Percentiles rank a stretch among this genome's conserved stretches.
phyloP scores from a whole-genome alignment of 2,888 invertebrate genomes.

The Conomelus anceps region DNA sequence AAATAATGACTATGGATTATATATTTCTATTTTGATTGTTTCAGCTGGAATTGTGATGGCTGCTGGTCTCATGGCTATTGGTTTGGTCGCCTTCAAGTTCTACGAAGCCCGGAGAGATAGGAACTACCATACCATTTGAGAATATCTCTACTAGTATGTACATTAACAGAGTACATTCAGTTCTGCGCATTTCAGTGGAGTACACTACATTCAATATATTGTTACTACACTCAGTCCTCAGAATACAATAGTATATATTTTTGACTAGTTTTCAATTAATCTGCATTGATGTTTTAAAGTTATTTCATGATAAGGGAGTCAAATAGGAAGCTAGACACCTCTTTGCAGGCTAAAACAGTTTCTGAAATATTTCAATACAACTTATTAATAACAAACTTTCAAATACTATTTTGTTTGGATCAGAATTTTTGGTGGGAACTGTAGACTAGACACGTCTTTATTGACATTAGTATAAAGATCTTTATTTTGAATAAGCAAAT shows the following conservation, averaged over 20 bases:
- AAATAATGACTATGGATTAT: too few species aligned
- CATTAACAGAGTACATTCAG: neutral
- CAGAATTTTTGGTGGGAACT: neutral
- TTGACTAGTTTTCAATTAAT: neutral
- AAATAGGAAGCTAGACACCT: neutral
- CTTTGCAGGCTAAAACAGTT: neutral
- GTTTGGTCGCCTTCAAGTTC: conserved; percentile 76
- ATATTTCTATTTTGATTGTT: conserved; percentile 28
- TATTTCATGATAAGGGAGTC: neutral
- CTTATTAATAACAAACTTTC: neutral
- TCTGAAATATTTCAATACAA: neutral
- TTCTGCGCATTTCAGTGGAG: neutral
- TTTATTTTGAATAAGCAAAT: neutral
- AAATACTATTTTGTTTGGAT: neutral
- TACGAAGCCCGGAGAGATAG: conserved; percentile 76
- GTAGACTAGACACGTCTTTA: neutral
- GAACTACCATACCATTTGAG: conserved; percentile 82
- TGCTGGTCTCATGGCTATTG: conserved; percentile 69
- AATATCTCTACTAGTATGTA: neutral
- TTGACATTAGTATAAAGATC: neutral
- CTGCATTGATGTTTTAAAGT: neutral
- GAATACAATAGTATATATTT: neutral
- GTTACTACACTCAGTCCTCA: neutral
- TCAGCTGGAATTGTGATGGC: conserved; percentile 75
- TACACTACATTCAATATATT: neutral